phyloP scores from a whole-genome alignment of 2,797 vertebrate species.

The Aphelocoma californica region DNA sequence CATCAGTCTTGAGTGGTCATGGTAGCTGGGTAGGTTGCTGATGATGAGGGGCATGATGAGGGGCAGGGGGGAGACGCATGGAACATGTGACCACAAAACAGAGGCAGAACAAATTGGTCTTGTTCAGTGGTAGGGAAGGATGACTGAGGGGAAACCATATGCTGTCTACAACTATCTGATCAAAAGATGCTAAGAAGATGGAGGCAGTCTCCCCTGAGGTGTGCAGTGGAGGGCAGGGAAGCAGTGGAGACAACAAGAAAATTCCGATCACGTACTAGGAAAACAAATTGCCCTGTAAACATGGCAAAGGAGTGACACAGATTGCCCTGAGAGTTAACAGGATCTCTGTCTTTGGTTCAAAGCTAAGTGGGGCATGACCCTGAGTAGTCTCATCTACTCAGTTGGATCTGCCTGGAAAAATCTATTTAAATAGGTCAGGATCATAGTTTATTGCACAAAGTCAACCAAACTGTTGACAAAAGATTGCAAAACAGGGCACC shows the following conservation, averaged over 20 bases:
- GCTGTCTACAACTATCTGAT: neutral
- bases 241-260: neutral
- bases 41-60: neutral
- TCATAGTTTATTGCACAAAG: neutral
- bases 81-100: fast-evolving
- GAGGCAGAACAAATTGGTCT: neutral
- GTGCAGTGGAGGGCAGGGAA: neutral
- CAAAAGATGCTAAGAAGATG: neutral
- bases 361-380: neutral
- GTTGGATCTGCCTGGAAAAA: neutral
- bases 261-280: neutral
- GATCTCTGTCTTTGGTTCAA: neutral
- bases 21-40: neutral
- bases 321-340: neutral
- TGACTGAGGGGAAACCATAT: neutral
- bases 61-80: fast-evolving
- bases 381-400: neutral
- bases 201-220: neutral
- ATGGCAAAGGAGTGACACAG: neutral
- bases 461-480: neutral
- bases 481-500: neutral
- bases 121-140: neutral
- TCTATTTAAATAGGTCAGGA: neutral
- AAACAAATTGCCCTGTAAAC: neutral
- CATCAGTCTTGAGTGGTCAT: neutral